A percentile compares a stretch with the other conserved stretches of the same genome.
Evolutionary conservation across 1,140 invertebrate genomes (phyloP).

Genomic region (Drosophila kikkawai): DNA sequence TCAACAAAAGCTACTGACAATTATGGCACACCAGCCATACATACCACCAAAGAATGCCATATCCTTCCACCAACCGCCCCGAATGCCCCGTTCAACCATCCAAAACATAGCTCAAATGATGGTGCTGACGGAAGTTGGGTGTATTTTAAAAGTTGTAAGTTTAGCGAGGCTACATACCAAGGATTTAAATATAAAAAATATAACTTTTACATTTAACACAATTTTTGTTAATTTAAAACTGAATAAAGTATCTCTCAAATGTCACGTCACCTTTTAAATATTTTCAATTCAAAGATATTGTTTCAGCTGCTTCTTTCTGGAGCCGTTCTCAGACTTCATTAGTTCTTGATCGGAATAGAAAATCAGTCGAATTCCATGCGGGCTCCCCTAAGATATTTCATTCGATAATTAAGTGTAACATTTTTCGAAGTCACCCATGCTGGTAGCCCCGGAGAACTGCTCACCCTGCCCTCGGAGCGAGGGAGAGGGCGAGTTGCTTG

Average conservation of each 20-base stretch:
- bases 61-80: constrained; percentile 29
- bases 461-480: constrained; percentile 33
- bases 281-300: not conserved
- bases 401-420: constrained; percentile 44
- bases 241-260: not conserved
- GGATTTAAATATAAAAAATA: not conserved
- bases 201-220: too few species aligned
- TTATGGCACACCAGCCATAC: constrained; percentile 78
- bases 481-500: constrained; percentile 2
- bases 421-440: constrained; percentile 21
- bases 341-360: constrained; percentile 35
- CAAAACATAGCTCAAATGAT: constrained; percentile 35
- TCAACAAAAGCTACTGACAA: constrained; percentile 82
- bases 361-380: constrained; percentile 21
- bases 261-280: not conserved
- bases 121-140: constrained; percentile 21
- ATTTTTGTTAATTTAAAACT: not conserved
- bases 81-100: constrained; percentile 16
- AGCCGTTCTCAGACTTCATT: constrained; percentile 42
- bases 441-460: constrained; percentile 26
- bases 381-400: constrained; percentile 32
- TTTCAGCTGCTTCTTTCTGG: constrained; percentile 26
- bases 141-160: constrained; percentile 26
- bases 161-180: not conserved
- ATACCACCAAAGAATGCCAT: constrained; percentile 53